These are phyloP conservation scores for Misgurnus mizolepis DNA, from an alignment of 2,113 vertebrate genomes.

Conservation along the genomic window DNA sequence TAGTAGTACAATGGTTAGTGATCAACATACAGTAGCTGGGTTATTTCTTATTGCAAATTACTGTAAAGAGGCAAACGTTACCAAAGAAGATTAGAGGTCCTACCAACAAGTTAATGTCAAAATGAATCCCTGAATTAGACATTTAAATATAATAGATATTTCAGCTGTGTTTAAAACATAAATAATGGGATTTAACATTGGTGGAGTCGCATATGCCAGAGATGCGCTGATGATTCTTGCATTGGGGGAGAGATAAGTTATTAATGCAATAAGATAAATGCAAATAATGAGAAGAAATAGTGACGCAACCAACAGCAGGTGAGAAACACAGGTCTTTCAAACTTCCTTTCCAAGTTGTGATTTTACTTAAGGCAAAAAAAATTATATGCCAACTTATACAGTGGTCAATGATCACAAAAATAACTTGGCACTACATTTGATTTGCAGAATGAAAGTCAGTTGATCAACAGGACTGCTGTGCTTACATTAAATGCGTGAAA, in stretches of 20 bases:
- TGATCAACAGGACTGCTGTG: slow-evolving; percentile 49
- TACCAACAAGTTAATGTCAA: too few species aligned
- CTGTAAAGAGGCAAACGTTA: too few species aligned
- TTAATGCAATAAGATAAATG: neutral
- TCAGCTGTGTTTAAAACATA: slow-evolving; percentile 56
- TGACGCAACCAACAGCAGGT: slow-evolving; percentile 57
- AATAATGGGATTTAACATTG: slow-evolving; percentile 58
- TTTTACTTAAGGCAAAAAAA: slow-evolving; percentile 50
- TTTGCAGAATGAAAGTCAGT: slow-evolving; percentile 66
- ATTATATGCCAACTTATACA: slow-evolving; percentile 64
- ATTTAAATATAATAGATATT: slow-evolving; percentile 4
- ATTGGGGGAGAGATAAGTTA: slow-evolving; percentile 31
- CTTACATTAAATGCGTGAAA: slow-evolving; percentile 17
- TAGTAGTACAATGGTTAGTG: too few species aligned
- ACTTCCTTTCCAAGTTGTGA: slow-evolving; percentile 48
- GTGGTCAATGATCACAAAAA: slow-evolving; percentile 68
- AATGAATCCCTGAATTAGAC: too few species aligned
- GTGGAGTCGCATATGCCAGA: slow-evolving; percentile 32
- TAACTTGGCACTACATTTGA: slow-evolving; percentile 67
- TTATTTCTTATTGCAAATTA: too few species aligned
- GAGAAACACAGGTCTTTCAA: slow-evolving; percentile 64
- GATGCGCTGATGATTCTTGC: slow-evolving; percentile 43
- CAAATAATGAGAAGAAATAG: neutral
- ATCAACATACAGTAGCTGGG: too few species aligned
- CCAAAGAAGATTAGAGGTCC: too few species aligned